phyloP scores from a whole-genome alignment of 2,797 vertebrate genomes.

The Megaceryle alcyon region DNA sequence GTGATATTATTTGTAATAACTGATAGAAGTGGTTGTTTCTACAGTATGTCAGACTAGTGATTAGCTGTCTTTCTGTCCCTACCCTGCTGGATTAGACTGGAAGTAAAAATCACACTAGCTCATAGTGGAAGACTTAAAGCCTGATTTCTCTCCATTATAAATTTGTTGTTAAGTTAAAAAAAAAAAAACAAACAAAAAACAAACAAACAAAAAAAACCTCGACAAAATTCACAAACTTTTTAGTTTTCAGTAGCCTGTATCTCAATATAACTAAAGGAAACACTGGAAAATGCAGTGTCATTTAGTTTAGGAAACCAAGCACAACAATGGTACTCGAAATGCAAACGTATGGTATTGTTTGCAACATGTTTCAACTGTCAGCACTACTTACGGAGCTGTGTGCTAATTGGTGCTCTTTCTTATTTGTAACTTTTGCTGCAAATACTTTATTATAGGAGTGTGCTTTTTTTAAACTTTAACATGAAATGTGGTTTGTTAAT shows the following conservation, averaged over 20 bases:
- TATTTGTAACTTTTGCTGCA: background rate
- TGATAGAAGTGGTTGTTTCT: background rate
- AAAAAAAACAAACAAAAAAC: too few relatives aligned
- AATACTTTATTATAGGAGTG: background rate
- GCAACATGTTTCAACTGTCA: background rate
- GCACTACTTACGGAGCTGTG: background rate
- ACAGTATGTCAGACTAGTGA: background rate
- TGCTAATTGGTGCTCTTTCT: background rate
- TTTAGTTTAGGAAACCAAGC: background rate
- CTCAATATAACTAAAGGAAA: background rate
- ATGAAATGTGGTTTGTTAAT: background rate
- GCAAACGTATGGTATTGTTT: background rate
- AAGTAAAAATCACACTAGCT: background rate
- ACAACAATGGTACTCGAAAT: background rate
- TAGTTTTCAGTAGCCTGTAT: background rate
- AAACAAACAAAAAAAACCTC: background rate
- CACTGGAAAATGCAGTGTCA: background rate
- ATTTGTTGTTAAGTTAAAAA: background rate
- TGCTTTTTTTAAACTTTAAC: background rate
- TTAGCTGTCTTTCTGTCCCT: background rate
- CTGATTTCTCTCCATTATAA: background rate
- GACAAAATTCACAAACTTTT: background rate
- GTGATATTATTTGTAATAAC: background rate
- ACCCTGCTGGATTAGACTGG: background rate
- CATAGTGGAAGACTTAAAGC: background rate